Evolutionary conservation across 2,113 vertebrate genomes (phyloP), one percentile per base, ranked within the genome.

Genomic region (Bombycilla garrulus): DNA sequence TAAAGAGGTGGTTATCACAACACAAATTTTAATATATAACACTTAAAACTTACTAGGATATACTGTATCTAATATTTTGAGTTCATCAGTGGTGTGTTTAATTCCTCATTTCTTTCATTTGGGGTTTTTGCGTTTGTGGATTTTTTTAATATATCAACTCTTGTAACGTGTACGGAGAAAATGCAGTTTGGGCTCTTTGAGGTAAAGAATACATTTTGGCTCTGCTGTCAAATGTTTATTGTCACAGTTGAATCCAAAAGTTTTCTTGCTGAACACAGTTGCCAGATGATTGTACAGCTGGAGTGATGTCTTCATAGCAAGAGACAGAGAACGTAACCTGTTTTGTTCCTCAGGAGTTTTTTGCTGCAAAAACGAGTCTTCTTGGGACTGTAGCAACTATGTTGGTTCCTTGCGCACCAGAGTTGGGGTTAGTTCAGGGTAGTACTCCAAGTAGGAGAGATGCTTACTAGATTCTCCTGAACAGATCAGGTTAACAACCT

Each of bases 321-420:
- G 44, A 54, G 42, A 12, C 33, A 13, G 44, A 53, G 29, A 15
- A 44, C 36, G 12, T 47, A 24, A 25, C 31, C 6, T 40, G 15
- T 25, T 21, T 31, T 42, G 28, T 69, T 9, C 5, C 29, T 76
- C 21, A 8, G 2, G 24, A 51, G 4, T 11, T 56, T 6, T 54
- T 82, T 12, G 35, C 2, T 1, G 18, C 6, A 21, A n/a, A 40
- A 84, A 14, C 2, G 0, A 0, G 35, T 15, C 10, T 0, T 67
- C 15, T 3, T n/a, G 28, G 44, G 19, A 6, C 21, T 51, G 16
- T 8, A 50, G 33, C 1, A 2, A 3, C 62, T 53, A 4, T 48
- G 38, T 54, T 45, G 51, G 15, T 14, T 87, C 5, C 10, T 62
- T 24, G 38, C 12, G 6, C 26, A 1, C 9, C 13, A 10, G 33